Percentiles rank a stretch among this genome's conserved stretches.
Evolutionary conservation across 1,140 invertebrate genomes (phyloP).

Genomic region (Drosophila athabasca): DNA sequence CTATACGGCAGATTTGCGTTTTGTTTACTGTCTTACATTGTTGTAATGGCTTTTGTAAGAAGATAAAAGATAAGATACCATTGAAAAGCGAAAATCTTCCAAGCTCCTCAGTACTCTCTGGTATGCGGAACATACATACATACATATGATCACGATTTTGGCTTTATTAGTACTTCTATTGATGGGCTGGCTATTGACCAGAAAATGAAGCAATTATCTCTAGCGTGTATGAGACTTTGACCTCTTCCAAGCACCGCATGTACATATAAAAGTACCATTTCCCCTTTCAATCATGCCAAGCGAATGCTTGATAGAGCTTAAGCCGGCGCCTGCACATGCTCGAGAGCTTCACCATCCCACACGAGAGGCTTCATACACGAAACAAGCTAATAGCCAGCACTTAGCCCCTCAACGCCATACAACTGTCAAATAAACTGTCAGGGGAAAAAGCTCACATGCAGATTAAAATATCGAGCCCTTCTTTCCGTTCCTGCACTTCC

Average conservation of each 20-base stretch:
- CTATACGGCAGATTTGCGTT: conserved; percentile 77
- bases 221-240: conserved; percentile 5
- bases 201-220: conserved; percentile 76
- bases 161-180: conserved; percentile 34
- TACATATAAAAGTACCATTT: neutral
- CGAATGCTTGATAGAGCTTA: neutral
- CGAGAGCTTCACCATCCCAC: neutral
- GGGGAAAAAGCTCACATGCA: conserved; percentile 49
- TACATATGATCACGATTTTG: conserved; percentile 60
- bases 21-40: conserved; percentile 68
- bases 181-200: conserved; percentile 42
- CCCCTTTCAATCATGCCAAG: conserved; percentile 4
- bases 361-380: conserved; percentile 25
- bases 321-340: conserved; percentile 25
- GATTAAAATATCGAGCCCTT: conserved; percentile 14
- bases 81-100: conserved; percentile 9
- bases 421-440: conserved; percentile 68
- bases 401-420: conserved; percentile 62
- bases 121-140: conserved; percentile 37
- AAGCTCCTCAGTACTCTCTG: conserved; percentile 1
- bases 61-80: conserved; percentile 47
- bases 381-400: conserved; percentile 36
- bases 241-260: neutral
- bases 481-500: neutral
- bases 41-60: conserved; percentile 42